Evolutionary conservation across 2,113 vertebrate species (phyloP).

Genomic region (Alligator sinensis): DNA sequence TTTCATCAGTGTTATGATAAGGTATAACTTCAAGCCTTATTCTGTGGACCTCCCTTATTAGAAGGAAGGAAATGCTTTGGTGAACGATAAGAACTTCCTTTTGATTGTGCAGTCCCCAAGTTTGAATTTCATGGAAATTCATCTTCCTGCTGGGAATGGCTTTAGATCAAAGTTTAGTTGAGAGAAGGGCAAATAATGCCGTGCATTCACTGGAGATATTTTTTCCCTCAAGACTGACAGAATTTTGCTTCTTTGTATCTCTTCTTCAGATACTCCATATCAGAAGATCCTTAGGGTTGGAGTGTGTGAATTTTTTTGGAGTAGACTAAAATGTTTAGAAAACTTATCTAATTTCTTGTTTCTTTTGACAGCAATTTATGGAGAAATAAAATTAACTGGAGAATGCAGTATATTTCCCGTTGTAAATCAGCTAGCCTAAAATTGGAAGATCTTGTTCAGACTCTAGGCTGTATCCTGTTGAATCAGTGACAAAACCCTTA

Average conservation of each 20-base stretch:
- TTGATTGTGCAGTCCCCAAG: neutral
- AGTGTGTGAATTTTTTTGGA: neutral
- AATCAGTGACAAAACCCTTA: neutral
- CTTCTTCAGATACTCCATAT: neutral
- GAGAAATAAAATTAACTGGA: neutral
- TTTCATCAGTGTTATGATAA: neutral
- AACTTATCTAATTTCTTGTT: too few species aligned
- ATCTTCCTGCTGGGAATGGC: neutral
- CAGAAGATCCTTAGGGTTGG: neutral
- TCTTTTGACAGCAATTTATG: neutral
- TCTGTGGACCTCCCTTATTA: neutral
- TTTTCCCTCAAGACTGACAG: neutral
- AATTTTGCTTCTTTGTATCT: neutral
- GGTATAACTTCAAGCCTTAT: too few species aligned
- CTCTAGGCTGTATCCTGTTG: neutral
- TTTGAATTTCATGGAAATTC: neutral
- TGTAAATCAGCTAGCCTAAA: neutral
- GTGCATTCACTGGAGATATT: neutral
- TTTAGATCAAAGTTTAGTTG: neutral
- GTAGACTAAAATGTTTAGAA: neutral
- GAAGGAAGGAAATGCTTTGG: neutral
- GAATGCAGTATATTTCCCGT: neutral
- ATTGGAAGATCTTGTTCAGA: neutral
- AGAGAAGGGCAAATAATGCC: too few species aligned
- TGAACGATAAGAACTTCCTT: neutral